Base-by-base conservation (phyloP, 2,888 invertebrate species). In the Heliconius ismenius region DNA sequence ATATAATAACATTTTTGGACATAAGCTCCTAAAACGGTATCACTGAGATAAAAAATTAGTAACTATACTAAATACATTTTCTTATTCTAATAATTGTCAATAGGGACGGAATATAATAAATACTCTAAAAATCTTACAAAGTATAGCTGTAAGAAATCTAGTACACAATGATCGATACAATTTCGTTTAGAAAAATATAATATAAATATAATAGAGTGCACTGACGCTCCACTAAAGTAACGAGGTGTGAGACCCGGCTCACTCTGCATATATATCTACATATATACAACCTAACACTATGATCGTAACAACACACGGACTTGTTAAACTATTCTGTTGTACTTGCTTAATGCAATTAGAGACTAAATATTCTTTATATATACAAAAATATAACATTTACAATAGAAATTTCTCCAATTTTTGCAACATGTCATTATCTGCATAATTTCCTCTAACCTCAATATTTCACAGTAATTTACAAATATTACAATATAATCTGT, bases 61-160 rank as follows among this genome's bases (percentile, higher is more conserved):
- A 4, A 58, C 21, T 72, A 65, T 36, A 72, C 62, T 73, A 75
- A 67, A 77, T 77, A 75, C 26, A 67, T 62, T 72, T 58, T 26
- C 73, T 78, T 75, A 78, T 13, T 39, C 68, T 78, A 75, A 54
- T 73, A 78, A 78, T 78, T 78, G 78, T 78, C 68, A 78, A 78
- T 73, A 78, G 73, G 78, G 78, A 78, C 78, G 78, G 78, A 70
- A 58, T 70, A 70, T 32, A 70, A 60, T 62, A 43, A 49, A 49
- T 36, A 39, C 36, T 73, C 73, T 62, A 62, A 62, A 58, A 62
- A 62, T 62, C 39, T 73, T 62, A 73, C 62, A 60, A 73, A 43
- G 39, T 73, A 73, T 26, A 73, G 26, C 62, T 36, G 39, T 60
- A 62, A 72, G 36, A 73, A 39, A 62, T 62, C 62, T 62, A 62